A percentile compares a stretch with the other conserved stretches of the same genome.
phyloP scores from a whole-genome alignment of 2,888 invertebrate species.

The Phaedon cochleariae region DNA sequence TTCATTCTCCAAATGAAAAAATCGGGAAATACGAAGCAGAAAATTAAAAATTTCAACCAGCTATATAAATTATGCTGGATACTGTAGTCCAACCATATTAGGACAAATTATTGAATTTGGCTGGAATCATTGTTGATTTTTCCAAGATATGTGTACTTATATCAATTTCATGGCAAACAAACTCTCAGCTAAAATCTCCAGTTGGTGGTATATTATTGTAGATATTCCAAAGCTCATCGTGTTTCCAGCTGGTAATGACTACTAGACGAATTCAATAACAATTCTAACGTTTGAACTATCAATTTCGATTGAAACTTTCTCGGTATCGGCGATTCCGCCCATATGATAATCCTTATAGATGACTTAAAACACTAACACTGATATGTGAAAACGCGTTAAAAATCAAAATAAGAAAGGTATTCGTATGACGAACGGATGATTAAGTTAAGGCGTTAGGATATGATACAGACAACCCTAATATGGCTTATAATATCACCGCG shows the following conservation, averaged over 20 bases:
- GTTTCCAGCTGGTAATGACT: no score
- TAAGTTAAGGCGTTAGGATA: constrained; percentile 43
- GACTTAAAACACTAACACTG: constrained; percentile 33
- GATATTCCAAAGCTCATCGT: no score
- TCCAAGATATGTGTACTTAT: no score
- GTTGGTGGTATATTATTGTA: no score
- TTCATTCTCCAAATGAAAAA: constrained; percentile 28
- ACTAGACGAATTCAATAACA: no score
- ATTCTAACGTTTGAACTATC: no score
- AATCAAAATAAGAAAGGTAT: constrained; percentile 38
- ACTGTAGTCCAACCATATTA: not conserved
- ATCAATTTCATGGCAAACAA: no score
- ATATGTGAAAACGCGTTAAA: constrained; percentile 33
- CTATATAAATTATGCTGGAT: constrained; percentile 26
- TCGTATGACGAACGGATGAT: constrained; percentile 18
- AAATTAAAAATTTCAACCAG: constrained; percentile 30
- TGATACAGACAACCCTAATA: constrained; percentile 44
- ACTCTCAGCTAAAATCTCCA: no score
- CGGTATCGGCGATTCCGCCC: constrained; percentile 39
- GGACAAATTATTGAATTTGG: no score
- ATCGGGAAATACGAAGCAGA: constrained; percentile 37
- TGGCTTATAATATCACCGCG: constrained; percentile 46
- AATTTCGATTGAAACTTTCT: constrained; percentile 40
- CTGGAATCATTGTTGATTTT: no score
- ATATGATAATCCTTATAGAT: constrained; percentile 28